Conservation (phyloP, 2,888 invertebrate species). For the Norana najaformis region DNA sequence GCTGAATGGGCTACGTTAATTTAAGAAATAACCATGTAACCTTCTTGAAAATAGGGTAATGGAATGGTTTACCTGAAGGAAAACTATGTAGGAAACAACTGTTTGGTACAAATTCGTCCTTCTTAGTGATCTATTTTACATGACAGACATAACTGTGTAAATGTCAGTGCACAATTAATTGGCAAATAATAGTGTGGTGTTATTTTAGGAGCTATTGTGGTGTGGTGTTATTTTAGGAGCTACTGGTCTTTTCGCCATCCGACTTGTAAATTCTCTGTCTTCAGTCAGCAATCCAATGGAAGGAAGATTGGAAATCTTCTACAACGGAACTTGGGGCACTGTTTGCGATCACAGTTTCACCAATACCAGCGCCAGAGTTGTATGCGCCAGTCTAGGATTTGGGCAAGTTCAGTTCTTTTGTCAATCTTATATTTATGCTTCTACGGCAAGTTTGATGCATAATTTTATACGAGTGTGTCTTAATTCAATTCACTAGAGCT, state of each 20-base stretch:
- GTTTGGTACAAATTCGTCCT: too few species aligned
- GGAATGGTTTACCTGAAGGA: too few species aligned
- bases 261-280: background rate
- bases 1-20: too few species aligned
- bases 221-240: conserved; percentile 13
- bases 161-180: background rate
- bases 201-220: background rate
- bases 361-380: background rate
- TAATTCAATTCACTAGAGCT: too few species aligned
- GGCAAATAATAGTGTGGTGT: background rate
- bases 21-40: too few species aligned
- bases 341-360: conserved; percentile 25
- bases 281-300: background rate
- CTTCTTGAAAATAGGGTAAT: too few species aligned
- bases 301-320: conserved; percentile 20
- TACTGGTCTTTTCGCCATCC: background rate
- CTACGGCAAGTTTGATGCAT: too few species aligned
- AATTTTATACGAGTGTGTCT: too few species aligned
- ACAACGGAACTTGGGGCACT: conserved; percentile 6
- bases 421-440: background rate
- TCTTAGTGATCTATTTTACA: too few species aligned
- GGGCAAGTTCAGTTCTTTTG: background rate
- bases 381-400: background rate
- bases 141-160: too few species aligned
- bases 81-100: too few species aligned